These are phyloP conservation scores for Colostygia pectinataria DNA, from an alignment of 2,888 invertebrate genomes.

Conservation along the genomic window DNA sequence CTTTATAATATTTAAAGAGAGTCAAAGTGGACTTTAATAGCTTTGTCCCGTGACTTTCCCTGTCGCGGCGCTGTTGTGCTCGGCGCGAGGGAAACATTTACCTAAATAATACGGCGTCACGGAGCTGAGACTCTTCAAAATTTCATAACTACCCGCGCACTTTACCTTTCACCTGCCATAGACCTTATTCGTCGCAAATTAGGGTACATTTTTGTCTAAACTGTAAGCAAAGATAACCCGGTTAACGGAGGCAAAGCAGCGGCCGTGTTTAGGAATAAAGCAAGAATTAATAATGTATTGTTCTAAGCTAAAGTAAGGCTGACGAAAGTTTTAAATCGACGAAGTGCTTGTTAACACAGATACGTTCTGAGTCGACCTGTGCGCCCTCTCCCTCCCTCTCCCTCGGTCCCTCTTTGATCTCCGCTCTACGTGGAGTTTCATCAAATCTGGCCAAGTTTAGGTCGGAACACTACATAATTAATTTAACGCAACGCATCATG, in stretches of 20 bases:
- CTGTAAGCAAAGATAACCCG: neutral
- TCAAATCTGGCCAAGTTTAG: neutral
- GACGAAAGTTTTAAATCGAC: constrained; percentile 23
- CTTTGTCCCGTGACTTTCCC: constrained; percentile 9
- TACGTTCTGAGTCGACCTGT: neutral
- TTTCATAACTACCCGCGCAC: constrained; percentile 27
- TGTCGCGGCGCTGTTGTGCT: neutral
- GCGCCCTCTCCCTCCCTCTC: neutral
- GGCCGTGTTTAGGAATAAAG: constrained; percentile 33
- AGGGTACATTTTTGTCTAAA: constrained; percentile 3
- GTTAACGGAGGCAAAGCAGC: constrained; percentile 9
- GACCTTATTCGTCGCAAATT: neutral
- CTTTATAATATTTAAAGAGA: constrained; percentile 7
- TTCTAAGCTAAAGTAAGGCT: constrained; percentile 25
- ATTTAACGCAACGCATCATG: too few species aligned
- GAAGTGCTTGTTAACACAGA: constrained; percentile 17
- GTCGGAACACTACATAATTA: too few species aligned
- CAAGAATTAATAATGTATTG: constrained; percentile 34
- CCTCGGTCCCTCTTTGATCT: neutral
- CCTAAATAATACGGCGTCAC: constrained; percentile 26
- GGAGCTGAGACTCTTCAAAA: constrained; percentile 29
- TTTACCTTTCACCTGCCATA: neutral
- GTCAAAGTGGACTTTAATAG: constrained; percentile 19
- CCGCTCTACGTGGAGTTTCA: neutral
- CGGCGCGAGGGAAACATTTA: constrained; percentile 14